These are phyloP conservation scores for Sebastes schlegelii DNA, from an alignment of 2,113 vertebrate genomes.

Conservation along the genomic window DNA sequence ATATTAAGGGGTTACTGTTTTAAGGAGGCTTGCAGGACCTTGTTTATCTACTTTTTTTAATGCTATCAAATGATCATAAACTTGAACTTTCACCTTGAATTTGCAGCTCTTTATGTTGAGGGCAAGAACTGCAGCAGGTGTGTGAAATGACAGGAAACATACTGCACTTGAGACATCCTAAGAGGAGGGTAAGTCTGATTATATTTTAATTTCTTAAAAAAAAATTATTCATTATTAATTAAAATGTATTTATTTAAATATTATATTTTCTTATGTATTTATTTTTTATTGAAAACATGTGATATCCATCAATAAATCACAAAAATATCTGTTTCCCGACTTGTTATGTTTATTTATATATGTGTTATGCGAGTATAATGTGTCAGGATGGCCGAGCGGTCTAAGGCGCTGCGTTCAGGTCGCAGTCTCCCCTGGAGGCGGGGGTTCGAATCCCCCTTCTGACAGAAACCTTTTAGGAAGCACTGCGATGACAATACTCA, in stretches of 20 bases:
- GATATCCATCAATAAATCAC: too few relatives aligned
- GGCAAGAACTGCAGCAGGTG: background rate
- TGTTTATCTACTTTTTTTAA: background rate
- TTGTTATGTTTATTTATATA: too few relatives aligned
- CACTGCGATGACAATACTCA: background rate
- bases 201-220: too few relatives aligned
- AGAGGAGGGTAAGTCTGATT: background rate
- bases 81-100: background rate
- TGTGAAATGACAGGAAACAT: background rate
- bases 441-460: constrained; percentile 85
- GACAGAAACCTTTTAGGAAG: constrained; percentile 25
- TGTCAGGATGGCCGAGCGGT: constrained; percentile 68
- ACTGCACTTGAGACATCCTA: background rate
- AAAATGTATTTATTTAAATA: too few relatives aligned
- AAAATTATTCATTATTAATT: too few relatives aligned
- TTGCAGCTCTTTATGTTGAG: background rate
- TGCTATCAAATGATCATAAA: background rate
- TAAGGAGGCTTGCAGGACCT: background rate
- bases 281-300: too few relatives aligned
- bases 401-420: constrained; percentile 79
- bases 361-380: too few relatives aligned
- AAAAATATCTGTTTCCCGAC: too few relatives aligned
- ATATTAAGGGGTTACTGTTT: background rate
- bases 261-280: too few relatives aligned
- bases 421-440: constrained; percentile 84